These are phyloP conservation scores for Onthophagus taurus DNA, from an alignment of 1,140 invertebrate genomes.

Conservation along the genomic window DNA sequence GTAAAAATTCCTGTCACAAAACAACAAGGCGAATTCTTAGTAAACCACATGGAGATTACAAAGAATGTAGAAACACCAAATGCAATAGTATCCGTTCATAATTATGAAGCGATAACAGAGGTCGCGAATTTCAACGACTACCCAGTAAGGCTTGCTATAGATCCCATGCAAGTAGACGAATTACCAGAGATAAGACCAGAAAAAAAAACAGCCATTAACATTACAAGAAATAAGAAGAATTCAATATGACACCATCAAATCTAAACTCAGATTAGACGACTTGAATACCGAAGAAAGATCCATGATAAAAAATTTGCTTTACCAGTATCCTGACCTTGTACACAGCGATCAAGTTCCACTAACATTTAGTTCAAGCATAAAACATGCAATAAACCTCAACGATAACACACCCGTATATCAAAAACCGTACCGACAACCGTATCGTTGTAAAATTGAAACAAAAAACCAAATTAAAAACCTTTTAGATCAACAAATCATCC, in stretches of 20 bases:
- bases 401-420: constrained; percentile 1
- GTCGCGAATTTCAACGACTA: no score
- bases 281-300: not conserved
- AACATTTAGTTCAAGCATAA: not conserved
- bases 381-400: constrained; percentile 2
- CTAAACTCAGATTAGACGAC: constrained; percentile 1
- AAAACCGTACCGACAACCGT: constrained; percentile 4
- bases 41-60: no score
- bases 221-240: no score
- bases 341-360: constrained; percentile 1
- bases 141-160: no score
- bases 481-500: constrained; percentile 13
- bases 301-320: not conserved
- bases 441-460: not conserved
- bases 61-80: no score
- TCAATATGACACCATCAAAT: constrained; percentile 1
- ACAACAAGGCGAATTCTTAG: no score
- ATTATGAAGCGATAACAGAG: no score
- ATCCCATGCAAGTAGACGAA: no score
- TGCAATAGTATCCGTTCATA: no score
- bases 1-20: no score
- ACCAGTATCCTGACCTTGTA: constrained; percentile 4
- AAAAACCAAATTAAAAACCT: constrained; percentile 11
- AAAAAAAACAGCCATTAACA: no score
- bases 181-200: no score